Conservation (phyloP, 37 sponge, comb jelly and placozoan genomes). For the Chondrosia reniformis region DNA sequence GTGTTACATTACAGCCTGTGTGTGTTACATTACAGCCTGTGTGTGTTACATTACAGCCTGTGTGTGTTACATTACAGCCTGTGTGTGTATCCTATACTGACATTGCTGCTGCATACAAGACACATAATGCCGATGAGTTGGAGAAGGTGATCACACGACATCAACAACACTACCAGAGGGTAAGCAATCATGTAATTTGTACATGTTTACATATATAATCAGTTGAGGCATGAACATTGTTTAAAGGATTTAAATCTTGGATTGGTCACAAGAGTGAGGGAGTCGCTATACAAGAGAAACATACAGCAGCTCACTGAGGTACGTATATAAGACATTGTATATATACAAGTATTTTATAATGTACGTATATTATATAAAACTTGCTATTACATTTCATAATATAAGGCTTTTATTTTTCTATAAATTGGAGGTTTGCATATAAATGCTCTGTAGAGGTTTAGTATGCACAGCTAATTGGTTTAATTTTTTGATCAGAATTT, state of each 20-base stretch:
- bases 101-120: constrained; percentile 43
- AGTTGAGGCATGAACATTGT: not conserved
- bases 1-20: not conserved
- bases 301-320: constrained; percentile 86
- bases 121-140: constrained; percentile 26
- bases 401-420: too few species aligned
- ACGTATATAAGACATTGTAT: too few species aligned
- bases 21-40: not conserved
- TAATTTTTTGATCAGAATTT: too few species aligned
- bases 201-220: not conserved
- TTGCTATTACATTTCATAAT: too few species aligned
- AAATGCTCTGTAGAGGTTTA: too few species aligned
- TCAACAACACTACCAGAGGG: constrained; percentile 49
- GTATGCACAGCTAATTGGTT: too few species aligned
- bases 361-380: too few species aligned
- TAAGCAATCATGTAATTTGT: constrained; percentile 42
- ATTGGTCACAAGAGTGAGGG: constrained; percentile 54
- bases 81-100: constrained; percentile 70
- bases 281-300: constrained; percentile 33
- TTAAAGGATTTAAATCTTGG: constrained; percentile 82
- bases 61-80: constrained; percentile 37
- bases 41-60: not conserved
- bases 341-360: too few species aligned
- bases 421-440: too few species aligned
- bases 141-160: constrained; percentile 43